Evolutionary conservation across 2,888 invertebrate genomes (phyloP).

Genomic region (Odontocerum albicorne): DNA sequence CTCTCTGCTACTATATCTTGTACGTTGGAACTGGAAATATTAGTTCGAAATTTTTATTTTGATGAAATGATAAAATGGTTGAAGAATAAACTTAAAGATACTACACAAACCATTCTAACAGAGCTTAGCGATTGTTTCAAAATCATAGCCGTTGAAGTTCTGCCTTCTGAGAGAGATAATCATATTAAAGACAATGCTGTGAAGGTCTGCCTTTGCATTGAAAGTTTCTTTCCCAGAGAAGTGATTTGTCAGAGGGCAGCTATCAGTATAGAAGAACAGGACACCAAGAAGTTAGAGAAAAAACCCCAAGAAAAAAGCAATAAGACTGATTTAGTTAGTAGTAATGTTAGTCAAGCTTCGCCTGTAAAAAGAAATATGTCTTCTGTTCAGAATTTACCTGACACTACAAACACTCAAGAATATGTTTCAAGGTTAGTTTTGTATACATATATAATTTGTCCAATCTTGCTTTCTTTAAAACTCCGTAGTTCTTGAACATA

Average conservation of each 20-base stretch:
- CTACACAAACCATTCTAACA: slow-evolving; percentile 52
- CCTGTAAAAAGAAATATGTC: slow-evolving; percentile 26
- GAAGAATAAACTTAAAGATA: slow-evolving; percentile 51
- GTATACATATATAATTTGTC: no score
- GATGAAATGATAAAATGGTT: slow-evolving; percentile 78
- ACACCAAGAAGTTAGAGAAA: slow-evolving; percentile 42
- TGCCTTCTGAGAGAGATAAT: slow-evolving; percentile 58
- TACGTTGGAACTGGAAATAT: slow-evolving; percentile 71
- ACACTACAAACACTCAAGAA: slow-evolving; percentile 9
- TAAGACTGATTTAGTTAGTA: slow-evolving; percentile 50
- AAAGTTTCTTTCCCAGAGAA: slow-evolving; percentile 65
- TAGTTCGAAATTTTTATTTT: slow-evolving; percentile 75
- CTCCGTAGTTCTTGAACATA: no score
- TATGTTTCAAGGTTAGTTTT: slow-evolving; percentile 28
- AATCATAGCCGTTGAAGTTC: slow-evolving; percentile 55
- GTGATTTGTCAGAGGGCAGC: slow-evolving; percentile 64
- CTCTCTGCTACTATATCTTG: slow-evolving; percentile 80
- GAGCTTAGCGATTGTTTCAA: slow-evolving; percentile 61
- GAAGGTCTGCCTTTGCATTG: slow-evolving; percentile 56
- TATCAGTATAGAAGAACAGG: slow-evolving; percentile 62
- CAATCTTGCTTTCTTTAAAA: no score
- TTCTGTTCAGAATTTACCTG: slow-evolving; percentile 6
- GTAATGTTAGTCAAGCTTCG: slow-evolving; percentile 23
- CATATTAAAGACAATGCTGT: slow-evolving; percentile 52
- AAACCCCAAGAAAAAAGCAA: slow-evolving; percentile 49